Base-by-base conservation (phyloP, 1,140 invertebrate species). In the Sarcophaga peregrina region DNA sequence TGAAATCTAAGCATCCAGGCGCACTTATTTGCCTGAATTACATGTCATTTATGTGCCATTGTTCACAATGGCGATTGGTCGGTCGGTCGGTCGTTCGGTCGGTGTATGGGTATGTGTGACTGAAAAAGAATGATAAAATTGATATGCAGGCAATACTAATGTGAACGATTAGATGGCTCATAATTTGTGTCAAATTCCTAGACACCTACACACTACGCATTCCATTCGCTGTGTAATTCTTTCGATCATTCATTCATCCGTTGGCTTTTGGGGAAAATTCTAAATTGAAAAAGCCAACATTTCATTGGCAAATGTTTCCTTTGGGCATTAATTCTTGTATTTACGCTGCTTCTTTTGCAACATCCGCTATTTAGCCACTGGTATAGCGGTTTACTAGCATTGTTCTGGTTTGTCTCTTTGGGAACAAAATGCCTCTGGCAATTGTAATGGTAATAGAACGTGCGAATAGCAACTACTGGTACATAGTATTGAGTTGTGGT, bases 111-210 rank as follows among this genome's bases (percentile, higher is more conserved):
- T 20, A 72, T 72, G 62, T 8, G 17, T 9, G 17, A 20, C 8
- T 20, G 8, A 6, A 37, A 68, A 68, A n/a, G 17, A 68, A 68
- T 68, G 62, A 68, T 20, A 68, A 68, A 68, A 68, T 68, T 68
- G 62, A 17, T 78, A 78, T 50, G 17, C 47, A 20, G 75, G 75
- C 75, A 78, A 50, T 78, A 52, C 25, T 78, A 68, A 68, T 68
- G 17, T 68, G 62, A 68, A 68, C 62, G 62, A 68, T 68, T 68
- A 68, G 1, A 68, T 68, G 47, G 48, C 75, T 78, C 47, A 78
- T 78, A 78, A 78, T 78, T 78, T 78, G 75, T 78, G 47, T 25
- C 47, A 78, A 78, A 17, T 20, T 52, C 9, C 3, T 25, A 7
- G 6, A 58, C 54, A 58, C 15, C 7, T n/a, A 58, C 3, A 4